Conservation (phyloP, 92 coral and sea anemone genomes). For the Phymanthus crucifer region DNA sequence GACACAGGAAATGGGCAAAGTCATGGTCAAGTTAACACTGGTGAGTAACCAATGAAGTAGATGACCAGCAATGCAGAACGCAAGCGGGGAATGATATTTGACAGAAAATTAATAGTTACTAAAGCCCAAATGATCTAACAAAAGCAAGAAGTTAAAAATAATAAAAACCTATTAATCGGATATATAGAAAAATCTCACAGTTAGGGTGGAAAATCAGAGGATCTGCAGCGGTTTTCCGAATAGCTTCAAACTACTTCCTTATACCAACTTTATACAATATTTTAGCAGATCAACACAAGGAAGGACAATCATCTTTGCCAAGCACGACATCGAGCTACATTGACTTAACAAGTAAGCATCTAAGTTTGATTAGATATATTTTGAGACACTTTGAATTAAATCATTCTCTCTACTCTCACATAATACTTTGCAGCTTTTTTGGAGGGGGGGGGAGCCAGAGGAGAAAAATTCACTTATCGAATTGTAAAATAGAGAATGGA, state of each 20-base stretch:
- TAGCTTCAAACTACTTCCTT: neutral
- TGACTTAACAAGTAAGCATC: slow-evolving; percentile 3
- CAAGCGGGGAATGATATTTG: neutral
- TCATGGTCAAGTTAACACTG: neutral
- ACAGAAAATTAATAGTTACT: neutral
- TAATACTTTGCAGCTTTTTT: no score
- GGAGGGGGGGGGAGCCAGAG: no score
- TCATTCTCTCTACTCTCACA: no score
- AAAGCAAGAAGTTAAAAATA: no score
- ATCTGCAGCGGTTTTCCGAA: no score
- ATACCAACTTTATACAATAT: neutral
- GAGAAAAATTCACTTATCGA: no score
- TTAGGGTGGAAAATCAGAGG: neutral
- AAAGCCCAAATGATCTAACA: no score
- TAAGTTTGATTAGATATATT: no score
- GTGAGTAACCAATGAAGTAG: neutral
- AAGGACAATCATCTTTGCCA: neutral
- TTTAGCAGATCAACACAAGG: neutral
- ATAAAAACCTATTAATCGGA: no score
- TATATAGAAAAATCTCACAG: no score
- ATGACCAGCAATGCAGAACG: neutral
- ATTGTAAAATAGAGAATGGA: no score
- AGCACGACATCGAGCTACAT: neutral
- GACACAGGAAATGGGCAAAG: neutral
- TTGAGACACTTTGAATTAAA: no score